Base-by-base conservation (phyloP, 1,140 invertebrate species). In the Coptotermes formosanus region DNA sequence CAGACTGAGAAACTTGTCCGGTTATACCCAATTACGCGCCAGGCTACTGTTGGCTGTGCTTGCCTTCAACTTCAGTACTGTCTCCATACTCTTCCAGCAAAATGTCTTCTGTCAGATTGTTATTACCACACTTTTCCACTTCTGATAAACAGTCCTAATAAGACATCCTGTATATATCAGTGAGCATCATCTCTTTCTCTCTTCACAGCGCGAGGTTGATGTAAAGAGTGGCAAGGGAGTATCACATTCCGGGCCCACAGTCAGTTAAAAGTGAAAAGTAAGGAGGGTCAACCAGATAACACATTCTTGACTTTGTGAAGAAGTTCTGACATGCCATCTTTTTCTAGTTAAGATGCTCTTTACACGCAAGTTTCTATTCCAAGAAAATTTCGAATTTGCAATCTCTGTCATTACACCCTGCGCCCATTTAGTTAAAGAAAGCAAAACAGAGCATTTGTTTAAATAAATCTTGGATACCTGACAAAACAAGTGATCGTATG, bases 181-280 rank as follows among this genome's bases (percentile, higher is more conserved):
- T 3, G 64, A 52, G 12, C 2, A 8, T 12, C 82, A 0, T 44
- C 38, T 83, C 82, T 11, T 52, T 45, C 82, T 43, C 32, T 43
- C 38, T 12, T 43, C 6, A 8, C 85, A 85, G 85, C 38, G 85
- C 85, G 23, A 85, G 38, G 9, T 85, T 85, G 85, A 85, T 85
- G n/a, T 16, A 85, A 75, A 75, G 85, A 69, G 85, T 85, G 85
- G 38, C 85, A 85, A 85, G 83, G 0, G 83, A 84, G 48, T 25
- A 84, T 7, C 85, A 55, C 85, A 85, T 85, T 85, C 85, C 85
- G 85, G 25, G 8, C 59, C 84, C 45, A 85, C 84, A 21, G 44
- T 83, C 44, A 19, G 52, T 84, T 45, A 52, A 30, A 52, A 52
- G 83, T 38, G 44, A 30, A 44, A 45, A 11, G 19, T 6, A 25